Evolutionary conservation across 2,113 vertebrate species (phyloP).

Genomic region (Progne subis): DNA sequence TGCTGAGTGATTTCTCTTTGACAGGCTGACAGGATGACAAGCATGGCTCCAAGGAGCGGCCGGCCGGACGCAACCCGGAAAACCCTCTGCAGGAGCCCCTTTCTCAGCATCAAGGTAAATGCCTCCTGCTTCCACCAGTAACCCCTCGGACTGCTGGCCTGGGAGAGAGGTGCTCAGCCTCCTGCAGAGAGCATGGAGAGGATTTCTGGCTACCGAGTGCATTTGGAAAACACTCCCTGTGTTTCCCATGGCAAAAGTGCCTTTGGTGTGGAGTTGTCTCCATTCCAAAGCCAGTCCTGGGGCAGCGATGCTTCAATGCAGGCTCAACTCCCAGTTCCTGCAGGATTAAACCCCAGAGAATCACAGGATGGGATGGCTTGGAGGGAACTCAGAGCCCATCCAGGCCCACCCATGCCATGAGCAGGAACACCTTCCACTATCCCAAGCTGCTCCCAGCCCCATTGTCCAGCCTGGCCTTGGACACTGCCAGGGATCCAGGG

Average conservation of each 20-base stretch:
- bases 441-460: neutral
- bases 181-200: neutral
- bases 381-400: neutral
- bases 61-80: accelerated
- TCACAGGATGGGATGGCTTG: neutral
- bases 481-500: neutral
- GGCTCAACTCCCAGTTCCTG: neutral
- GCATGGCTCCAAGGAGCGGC: neutral
- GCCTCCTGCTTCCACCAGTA: too few species aligned
- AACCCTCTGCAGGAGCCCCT: neutral
- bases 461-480: neutral
- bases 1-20: neutral
- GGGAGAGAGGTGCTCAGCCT: neutral
- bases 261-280: accelerated
- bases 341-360: neutral
- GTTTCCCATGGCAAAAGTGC: accelerated
- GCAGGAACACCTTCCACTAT: neutral
- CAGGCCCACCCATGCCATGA: neutral
- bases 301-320: accelerated
- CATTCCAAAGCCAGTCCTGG: accelerated
- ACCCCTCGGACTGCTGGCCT: accelerated
- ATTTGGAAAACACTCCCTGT: accelerated
- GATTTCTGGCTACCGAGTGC: neutral
- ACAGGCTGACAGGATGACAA: constrained; percentile 24
- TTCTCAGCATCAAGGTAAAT: constrained; percentile 59